Percentiles rank a stretch among this genome's conserved stretches.
Evolutionary conservation across 2,888 invertebrate genomes (phyloP).

Genomic region (Geotrupes spiniger): DNA sequence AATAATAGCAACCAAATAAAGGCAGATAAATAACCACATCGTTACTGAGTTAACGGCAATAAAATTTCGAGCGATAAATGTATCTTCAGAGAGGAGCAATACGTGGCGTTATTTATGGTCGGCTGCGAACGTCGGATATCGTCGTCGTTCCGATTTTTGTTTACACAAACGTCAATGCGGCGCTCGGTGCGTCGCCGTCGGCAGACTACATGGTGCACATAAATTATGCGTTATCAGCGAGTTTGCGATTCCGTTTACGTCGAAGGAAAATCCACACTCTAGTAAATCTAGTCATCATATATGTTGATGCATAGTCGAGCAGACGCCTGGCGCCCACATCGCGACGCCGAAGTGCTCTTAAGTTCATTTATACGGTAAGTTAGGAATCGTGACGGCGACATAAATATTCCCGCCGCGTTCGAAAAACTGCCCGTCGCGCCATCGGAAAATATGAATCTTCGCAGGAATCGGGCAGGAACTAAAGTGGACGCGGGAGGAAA

Average conservation of each 20-base stretch:
- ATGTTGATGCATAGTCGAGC: conserved; percentile 26
- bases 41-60: too few species aligned
- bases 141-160: not conserved
- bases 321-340: conserved; percentile 27
- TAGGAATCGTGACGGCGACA: conserved; percentile 5
- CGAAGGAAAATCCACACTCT: conserved; percentile 4
- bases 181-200: not conserved
- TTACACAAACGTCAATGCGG: not conserved
- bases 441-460: conserved; percentile 1
- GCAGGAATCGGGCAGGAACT: too few species aligned
- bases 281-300: conserved; percentile 16
- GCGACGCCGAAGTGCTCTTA: conserved; percentile 24
- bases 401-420: conserved; percentile 4
- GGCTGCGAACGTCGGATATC: too few species aligned
- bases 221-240: not conserved
- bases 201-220: too few species aligned
- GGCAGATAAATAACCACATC: too few species aligned
- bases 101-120: too few species aligned
- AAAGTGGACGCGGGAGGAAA: not conserved
- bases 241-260: not conserved
- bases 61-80: too few species aligned
- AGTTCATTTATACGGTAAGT: conserved; percentile 18
- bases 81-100: too few species aligned
- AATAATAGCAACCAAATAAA: too few species aligned
- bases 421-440: not conserved